These are phyloP conservation scores for Hyalella azteca DNA, from an alignment of 2,888 invertebrate genomes.

Conservation along the genomic window DNA sequence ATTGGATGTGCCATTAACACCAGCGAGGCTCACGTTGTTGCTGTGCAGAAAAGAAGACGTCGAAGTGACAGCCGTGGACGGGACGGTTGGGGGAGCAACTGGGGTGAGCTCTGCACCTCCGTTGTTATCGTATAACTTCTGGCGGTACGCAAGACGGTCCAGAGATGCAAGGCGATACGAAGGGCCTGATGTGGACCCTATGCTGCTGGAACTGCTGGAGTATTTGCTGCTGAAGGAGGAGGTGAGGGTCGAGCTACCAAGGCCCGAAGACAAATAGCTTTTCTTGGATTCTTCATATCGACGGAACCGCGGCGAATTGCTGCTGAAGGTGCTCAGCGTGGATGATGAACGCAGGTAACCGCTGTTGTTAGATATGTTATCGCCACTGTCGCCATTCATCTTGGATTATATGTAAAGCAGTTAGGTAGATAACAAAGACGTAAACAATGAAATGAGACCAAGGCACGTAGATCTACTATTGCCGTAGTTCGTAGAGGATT, in stretches of 20 bases:
- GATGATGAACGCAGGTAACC: slow-evolving; percentile 44
- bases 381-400: slow-evolving; percentile 51
- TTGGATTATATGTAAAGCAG: too few relatives aligned
- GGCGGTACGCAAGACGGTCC: slow-evolving; percentile 80
- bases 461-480: too few relatives aligned
- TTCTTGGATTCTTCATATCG: slow-evolving; percentile 55
- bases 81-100: background rate
- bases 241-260: background rate
- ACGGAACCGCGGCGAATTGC: slow-evolving; percentile 50
- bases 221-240: slow-evolving; percentile 14
- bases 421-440: too few relatives aligned
- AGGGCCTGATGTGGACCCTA: slow-evolving; percentile 49
- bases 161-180: slow-evolving; percentile 80
- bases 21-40: slow-evolving; percentile 10
- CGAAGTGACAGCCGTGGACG: background rate
- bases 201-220: background rate
- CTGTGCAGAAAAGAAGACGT: slow-evolving; percentile 26
- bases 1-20: background rate
- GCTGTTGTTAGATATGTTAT: background rate
- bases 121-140: slow-evolving; percentile 69
- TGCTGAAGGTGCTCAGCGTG: slow-evolving; percentile 49
- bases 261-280: slow-evolving; percentile 39
- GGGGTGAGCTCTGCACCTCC: slow-evolving; percentile 41
- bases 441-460: too few relatives aligned
- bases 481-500: too few relatives aligned